A percentile compares a stretch with the other conserved stretches of the same genome.
These are phyloP conservation scores for Haliclystus octoradiatus DNA, from an alignment of 30 jellyfish, hydroid and myxozoan genomes.

Conservation along the genomic window DNA sequence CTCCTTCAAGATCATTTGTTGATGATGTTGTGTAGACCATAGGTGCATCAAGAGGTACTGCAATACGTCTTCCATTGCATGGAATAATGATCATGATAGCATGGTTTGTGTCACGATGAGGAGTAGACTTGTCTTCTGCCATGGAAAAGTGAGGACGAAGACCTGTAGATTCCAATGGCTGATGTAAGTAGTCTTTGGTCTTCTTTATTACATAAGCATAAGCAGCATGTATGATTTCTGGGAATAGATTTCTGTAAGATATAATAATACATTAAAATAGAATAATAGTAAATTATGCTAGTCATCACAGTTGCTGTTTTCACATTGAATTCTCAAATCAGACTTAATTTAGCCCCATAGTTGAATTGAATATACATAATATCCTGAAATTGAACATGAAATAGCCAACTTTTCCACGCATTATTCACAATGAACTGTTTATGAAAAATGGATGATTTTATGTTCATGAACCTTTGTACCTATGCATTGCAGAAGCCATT, in stretches of 20 bases:
- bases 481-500: no score
- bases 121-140: slow-evolving; percentile 30
- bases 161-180: slow-evolving; percentile 16
- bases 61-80: slow-evolving; percentile 9
- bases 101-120: slow-evolving; percentile 28
- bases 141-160: slow-evolving; percentile 28
- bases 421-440: no score
- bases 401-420: no score
- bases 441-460: no score
- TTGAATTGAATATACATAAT: no score
- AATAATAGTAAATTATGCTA: no score
- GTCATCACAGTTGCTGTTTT: no score
- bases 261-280: no score
- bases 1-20: background rate
- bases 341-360: no score
- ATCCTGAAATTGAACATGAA: no score
- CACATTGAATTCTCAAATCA: no score
- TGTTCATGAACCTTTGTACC: no score
- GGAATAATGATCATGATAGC: slow-evolving; percentile 24
- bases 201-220: slow-evolving; percentile 12
- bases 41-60: slow-evolving; percentile 22
- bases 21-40: background rate
- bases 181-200: slow-evolving; percentile 1
- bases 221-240: slow-evolving; percentile 8
- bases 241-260: background rate